These are phyloP conservation scores for Stratiolaelaps scimitus DNA, from an alignment of 1,140 invertebrate genomes.

Conservation along the genomic window DNA sequence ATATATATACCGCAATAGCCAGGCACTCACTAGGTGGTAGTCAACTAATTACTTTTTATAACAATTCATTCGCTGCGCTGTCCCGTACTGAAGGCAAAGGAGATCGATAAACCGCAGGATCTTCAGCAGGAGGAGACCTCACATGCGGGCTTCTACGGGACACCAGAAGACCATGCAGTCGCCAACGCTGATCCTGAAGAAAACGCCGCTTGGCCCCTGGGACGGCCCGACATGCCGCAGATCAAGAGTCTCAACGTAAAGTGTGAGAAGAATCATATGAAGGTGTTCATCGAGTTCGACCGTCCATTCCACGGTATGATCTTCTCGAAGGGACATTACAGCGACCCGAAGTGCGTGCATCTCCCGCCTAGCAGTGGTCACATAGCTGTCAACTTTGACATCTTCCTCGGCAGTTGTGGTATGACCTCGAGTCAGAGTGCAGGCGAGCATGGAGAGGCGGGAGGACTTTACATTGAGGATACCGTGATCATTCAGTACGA, in stretches of 20 bases:
- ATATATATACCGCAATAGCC: too few species aligned
- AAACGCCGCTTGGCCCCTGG: conserved; percentile 14
- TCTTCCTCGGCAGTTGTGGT: conserved; percentile 75
- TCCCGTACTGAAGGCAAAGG: conserved; percentile 6
- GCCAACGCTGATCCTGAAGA: conserved; percentile 25
- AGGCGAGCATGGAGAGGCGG: conserved; percentile 23
- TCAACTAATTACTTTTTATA: too few species aligned
- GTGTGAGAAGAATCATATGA: conserved; percentile 87
- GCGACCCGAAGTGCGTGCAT: conserved; percentile 77
- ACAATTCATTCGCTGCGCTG: too few species aligned
- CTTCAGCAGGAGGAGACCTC: conserved; percentile 18
- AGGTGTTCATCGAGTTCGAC: conserved; percentile 64
- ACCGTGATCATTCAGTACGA: conserved; percentile 90
- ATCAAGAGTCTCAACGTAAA: conserved; percentile 83
- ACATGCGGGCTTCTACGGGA: conserved; percentile 3
- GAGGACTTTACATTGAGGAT: conserved; percentile 74
- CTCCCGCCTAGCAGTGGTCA: conserved; percentile 75
- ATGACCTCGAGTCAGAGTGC: conserved; percentile 66
- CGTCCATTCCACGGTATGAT: conserved; percentile 89
- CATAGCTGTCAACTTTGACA: conserved; percentile 75
- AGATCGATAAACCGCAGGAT: conserved; percentile 21
- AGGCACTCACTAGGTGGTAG: too few species aligned
- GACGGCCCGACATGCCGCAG: conserved; percentile 50
- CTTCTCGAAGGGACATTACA: conserved; percentile 75
- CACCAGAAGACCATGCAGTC: conserved; percentile 6